These are phyloP conservation scores for Oscheius myriophilus DNA, from an alignment of 2,888 invertebrate species.

Conservation along the genomic window DNA sequence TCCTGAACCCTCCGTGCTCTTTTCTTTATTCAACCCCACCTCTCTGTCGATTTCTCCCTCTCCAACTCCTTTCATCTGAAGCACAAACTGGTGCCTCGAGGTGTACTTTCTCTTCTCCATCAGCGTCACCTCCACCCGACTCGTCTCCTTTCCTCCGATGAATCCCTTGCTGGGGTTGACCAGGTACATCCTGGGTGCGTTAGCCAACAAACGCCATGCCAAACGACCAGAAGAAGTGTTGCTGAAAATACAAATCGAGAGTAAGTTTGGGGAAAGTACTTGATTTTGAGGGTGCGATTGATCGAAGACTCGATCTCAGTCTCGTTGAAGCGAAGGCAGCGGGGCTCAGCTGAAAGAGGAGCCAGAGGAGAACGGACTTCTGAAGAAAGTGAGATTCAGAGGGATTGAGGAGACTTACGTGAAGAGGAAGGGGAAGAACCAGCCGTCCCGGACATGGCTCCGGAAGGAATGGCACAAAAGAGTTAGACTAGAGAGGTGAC, in stretches of 20 bases:
- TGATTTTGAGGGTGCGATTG: neutral
- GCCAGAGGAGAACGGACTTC: neutral
- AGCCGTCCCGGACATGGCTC: too few species aligned
- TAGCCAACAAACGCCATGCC: conserved; percentile 20
- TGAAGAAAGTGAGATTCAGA: neutral
- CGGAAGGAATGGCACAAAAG: too few species aligned
- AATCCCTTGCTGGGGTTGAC: conserved; percentile 21
- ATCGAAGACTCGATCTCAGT: neutral
- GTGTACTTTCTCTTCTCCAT: conserved; percentile 6
- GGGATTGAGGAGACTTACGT: too few species aligned
- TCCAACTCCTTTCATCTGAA: conserved; percentile 16
- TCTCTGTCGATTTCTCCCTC: conserved; percentile 18
- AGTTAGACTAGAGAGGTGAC: too few species aligned
- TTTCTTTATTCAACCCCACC: too few species aligned
- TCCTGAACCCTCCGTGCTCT: neutral
- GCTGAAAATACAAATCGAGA: too few species aligned
- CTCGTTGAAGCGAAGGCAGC: conserved; percentile 11
- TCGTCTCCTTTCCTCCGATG: conserved; percentile 7
- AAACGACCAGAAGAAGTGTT: conserved; percentile 13
- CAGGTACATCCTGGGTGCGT: conserved; percentile 10
- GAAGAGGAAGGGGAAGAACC: too few species aligned
- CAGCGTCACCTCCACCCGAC: conserved; percentile 12
- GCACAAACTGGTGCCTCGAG: conserved; percentile 7
- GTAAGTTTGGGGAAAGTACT: neutral
- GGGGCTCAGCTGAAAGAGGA: conserved; percentile 14